Conservation (phyloP, 1,140 invertebrate genomes). For the Pseudobourletiella spinata region DNA sequence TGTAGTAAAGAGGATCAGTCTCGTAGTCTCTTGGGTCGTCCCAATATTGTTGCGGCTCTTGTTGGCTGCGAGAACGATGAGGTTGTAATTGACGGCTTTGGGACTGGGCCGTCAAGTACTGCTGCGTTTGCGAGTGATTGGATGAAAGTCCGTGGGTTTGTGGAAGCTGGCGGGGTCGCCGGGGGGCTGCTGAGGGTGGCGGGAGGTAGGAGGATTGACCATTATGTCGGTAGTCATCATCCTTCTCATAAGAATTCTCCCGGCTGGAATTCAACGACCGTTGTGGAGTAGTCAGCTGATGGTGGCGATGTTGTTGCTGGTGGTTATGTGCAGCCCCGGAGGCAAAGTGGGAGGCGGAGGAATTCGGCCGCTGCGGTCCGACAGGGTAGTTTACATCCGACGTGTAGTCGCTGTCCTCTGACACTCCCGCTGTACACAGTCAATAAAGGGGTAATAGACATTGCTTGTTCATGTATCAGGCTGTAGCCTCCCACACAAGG, state of each 20-base stretch:
- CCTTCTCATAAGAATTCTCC: constrained; percentile 73
- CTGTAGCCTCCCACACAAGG: too few species aligned
- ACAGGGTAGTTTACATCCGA: constrained; percentile 92
- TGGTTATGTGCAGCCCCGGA: too few species aligned
- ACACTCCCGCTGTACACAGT: constrained; percentile 91
- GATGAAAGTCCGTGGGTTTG: constrained; percentile 21
- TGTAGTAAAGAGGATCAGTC: constrained; percentile 70
- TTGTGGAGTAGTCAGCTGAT: constrained; percentile 67
- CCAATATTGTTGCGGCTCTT: constrained; percentile 34
- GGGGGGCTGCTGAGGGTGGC: constrained; percentile 14
- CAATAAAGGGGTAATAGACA: too few species aligned
- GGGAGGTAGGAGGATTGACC: constrained; percentile 10
- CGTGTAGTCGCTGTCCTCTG: constrained; percentile 94
- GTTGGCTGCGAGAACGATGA: constrained; percentile 30
- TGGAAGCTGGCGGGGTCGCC: constrained; percentile 31
- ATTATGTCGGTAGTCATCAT: constrained; percentile 46
- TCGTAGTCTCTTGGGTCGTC: constrained; percentile 46
- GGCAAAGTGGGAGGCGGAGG: constrained; percentile 73
- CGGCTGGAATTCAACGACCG: constrained; percentile 66
- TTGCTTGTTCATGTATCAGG: too few species aligned
- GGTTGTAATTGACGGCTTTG: constrained; percentile 10
- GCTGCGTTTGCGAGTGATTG: not conserved
- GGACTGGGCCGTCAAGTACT: constrained; percentile 1
- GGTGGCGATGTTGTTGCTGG: too few species aligned
- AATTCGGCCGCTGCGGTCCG: constrained; percentile 73